Conservation (phyloP, 2,888 invertebrate genomes). For the Caenorhabditis sp. region DNA sequence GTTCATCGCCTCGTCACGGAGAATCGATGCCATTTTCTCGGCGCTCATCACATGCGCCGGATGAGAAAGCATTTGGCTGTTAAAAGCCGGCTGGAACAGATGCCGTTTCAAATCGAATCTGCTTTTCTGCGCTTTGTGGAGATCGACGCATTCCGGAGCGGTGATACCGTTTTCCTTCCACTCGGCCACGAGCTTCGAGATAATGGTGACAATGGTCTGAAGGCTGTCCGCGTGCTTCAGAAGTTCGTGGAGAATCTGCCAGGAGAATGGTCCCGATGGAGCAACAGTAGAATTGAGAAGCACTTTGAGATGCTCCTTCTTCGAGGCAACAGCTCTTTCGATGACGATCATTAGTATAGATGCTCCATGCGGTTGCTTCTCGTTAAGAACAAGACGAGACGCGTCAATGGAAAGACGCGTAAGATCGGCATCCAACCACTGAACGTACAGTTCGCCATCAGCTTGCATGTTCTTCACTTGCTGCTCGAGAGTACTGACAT, state of each 20-base stretch:
- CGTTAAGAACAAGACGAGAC: constrained; percentile 28
- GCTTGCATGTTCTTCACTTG: constrained; percentile 45
- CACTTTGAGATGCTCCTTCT: constrained; percentile 45
- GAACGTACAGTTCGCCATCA: constrained; percentile 42
- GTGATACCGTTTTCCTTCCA: constrained; percentile 34
- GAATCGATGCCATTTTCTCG: constrained; percentile 54
- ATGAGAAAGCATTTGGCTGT: constrained; percentile 25
- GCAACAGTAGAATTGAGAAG: constrained; percentile 51
- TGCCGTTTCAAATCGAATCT: constrained; percentile 41
- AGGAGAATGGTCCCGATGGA: constrained; percentile 46
- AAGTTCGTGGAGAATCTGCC: constrained; percentile 46
- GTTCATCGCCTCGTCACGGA: constrained; percentile 49
- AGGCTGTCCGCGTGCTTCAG: constrained; percentile 41
- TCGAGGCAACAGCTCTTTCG: no score
- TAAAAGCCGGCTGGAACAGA: constrained; percentile 42
- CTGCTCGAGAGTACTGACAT: constrained; percentile 5
- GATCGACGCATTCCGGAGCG: constrained; percentile 27
- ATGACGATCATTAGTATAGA: constrained; percentile 31
- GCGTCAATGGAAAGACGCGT: constrained; percentile 56
- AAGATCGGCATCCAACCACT: constrained; percentile 60
- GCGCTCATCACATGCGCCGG: constrained; percentile 44
- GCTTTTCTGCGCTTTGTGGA: constrained; percentile 33
- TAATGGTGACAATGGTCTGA: constrained; percentile 17
- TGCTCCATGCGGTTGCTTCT: constrained; percentile 30
- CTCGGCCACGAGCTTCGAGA: constrained; percentile 40